Evolutionary conservation across 2,888 invertebrate species (phyloP).

Genomic region (Cataglyphis cursor): DNA sequence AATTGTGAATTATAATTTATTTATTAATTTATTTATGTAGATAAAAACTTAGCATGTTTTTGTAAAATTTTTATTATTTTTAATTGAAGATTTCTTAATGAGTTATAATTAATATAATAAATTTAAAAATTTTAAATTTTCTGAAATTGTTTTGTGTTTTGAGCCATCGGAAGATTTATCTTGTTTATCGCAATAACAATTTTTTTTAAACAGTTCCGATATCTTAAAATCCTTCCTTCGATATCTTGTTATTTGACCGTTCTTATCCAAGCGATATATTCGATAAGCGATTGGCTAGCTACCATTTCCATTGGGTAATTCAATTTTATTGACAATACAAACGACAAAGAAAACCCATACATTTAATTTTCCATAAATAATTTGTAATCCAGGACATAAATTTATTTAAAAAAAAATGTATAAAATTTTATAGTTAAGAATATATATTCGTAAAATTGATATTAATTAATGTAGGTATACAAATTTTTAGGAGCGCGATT

Average conservation of each 20-base stretch:
- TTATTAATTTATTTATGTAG: background rate
- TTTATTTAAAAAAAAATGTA: background rate
- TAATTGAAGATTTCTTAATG: background rate
- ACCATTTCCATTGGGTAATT: background rate
- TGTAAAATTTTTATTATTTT: background rate
- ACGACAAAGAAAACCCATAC: background rate
- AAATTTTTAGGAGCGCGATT: too few relatives aligned
- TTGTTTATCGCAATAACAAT: background rate
- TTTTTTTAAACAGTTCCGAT: conserved; percentile 7
- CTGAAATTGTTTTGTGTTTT: background rate
- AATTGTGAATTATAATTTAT: background rate
- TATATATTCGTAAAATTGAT: too few relatives aligned
- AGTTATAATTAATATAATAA: background rate
- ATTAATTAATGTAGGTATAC: too few relatives aligned
- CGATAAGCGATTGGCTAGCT: background rate
- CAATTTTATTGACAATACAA: background rate
- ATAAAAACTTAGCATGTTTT: background rate
- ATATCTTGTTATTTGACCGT: background rate
- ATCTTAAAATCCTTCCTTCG: background rate
- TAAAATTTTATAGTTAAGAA: too few relatives aligned
- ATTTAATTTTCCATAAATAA: conserved; percentile 15
- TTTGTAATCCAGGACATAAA: conserved; percentile 5
- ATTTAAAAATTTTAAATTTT: background rate
- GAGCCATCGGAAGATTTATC: background rate
- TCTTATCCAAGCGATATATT: background rate